phyloP scores from a whole-genome alignment of 2,888 invertebrate species.

The Lypha dubia region DNA sequence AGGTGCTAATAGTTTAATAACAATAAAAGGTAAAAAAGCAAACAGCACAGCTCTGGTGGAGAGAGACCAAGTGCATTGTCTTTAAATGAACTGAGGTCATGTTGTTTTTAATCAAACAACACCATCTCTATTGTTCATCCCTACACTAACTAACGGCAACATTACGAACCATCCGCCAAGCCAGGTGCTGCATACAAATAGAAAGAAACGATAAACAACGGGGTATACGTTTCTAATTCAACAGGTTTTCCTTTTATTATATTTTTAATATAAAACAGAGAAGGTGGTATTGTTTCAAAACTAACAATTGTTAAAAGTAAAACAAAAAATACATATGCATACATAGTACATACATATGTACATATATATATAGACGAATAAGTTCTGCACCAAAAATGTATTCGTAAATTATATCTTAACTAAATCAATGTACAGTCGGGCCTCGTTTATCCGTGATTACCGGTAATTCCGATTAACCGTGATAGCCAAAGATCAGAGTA shows the following conservation, averaged over 20 bases:
- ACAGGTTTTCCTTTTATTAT: constrained; percentile 37
- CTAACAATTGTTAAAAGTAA: constrained; percentile 3
- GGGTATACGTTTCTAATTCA: constrained; percentile 28
- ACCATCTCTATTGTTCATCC: constrained; percentile 53
- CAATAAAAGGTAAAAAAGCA: constrained; percentile 35
- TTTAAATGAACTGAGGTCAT: constrained; percentile 65
- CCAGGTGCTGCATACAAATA: constrained; percentile 47
- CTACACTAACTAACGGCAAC: not conserved
- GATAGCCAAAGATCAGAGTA: too few species aligned
- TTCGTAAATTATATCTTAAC: too few species aligned
- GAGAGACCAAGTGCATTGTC: constrained; percentile 57
- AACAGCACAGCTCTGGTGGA: not conserved
- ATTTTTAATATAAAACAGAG: not conserved
- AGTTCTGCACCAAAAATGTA: too few species aligned
- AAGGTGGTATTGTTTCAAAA: constrained; percentile 23
- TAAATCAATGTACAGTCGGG: too few species aligned
- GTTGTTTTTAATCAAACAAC: constrained; percentile 53
- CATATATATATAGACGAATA: not conserved
- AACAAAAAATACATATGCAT: not conserved
- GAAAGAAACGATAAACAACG: constrained; percentile 26
- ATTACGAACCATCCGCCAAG: not conserved
- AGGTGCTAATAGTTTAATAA: constrained; percentile 62
- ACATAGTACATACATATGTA: not conserved
- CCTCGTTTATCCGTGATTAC: too few species aligned
- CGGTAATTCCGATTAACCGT: too few species aligned